Evolutionary conservation across 2,113 vertebrate genomes (phyloP).

Genomic region (Orientallactaga bullata): DNA sequence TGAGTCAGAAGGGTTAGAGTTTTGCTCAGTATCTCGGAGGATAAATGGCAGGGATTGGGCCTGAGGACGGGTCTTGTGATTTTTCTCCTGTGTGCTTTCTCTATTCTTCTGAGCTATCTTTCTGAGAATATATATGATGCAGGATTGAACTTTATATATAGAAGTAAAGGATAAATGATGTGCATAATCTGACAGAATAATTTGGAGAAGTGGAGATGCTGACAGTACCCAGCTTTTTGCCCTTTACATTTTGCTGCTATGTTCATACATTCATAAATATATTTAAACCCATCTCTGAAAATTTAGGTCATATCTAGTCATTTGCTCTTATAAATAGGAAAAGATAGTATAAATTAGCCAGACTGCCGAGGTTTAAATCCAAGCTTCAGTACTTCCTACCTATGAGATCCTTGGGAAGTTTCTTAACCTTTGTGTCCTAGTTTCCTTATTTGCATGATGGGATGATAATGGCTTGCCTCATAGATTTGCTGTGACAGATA

Average conservation of each 20-base stretch:
- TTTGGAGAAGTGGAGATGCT: conserved; percentile 57
- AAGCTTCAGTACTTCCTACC: not conserved
- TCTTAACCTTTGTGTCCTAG: conserved; percentile 45
- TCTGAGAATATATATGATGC: conserved; percentile 14
- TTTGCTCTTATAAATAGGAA: conserved; percentile 65
- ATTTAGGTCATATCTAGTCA: conserved; percentile 69
- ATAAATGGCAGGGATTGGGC: not conserved
- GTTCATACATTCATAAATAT: conserved; percentile 65
- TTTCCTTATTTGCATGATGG: conserved; percentile 39
- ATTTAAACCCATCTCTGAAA: conserved; percentile 69
- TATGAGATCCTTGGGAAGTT: conserved; percentile 10
- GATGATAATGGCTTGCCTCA: not conserved
- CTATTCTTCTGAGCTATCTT: conserved; percentile 22
- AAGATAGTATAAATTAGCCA: conserved; percentile 19
- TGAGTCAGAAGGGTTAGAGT: not conserved
- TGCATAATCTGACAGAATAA: conserved; percentile 63
- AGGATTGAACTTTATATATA: conserved; percentile 59
- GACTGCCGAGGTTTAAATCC: conserved; percentile 23
- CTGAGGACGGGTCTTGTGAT: not conserved
- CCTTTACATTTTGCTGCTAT: conserved; percentile 41
- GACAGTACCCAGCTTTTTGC: conserved; percentile 47
- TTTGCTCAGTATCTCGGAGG: not conserved
- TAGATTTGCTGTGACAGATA: not conserved
- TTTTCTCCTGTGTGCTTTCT: not conserved
- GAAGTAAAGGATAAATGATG: conserved; percentile 60